These are phyloP conservation scores for Sarcophilus harrisii DNA, from an alignment of 2,797 vertebrate genomes.

Conservation along the genomic window DNA sequence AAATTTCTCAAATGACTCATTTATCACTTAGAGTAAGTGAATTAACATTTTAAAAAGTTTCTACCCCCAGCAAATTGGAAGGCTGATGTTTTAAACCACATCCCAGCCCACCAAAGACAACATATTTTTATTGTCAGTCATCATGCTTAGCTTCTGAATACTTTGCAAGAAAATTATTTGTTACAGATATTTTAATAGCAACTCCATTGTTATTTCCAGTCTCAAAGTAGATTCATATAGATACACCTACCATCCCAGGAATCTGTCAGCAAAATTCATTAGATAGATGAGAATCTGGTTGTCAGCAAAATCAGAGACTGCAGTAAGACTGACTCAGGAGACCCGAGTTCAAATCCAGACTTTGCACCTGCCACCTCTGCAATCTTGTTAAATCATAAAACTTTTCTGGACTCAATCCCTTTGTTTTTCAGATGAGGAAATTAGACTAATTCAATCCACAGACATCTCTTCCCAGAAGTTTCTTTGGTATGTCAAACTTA, in stretches of 20 bases:
- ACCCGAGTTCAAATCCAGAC: not conserved
- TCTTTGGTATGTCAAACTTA: not conserved
- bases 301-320: not conserved
- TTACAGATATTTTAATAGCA: not conserved
- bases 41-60: slow-evolving; percentile 22
- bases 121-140: not conserved
- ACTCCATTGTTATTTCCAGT: not conserved
- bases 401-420: not conserved
- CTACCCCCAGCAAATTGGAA: not conserved
- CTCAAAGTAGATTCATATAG: not conserved
- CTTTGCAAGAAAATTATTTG: slow-evolving; percentile 10
- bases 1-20: slow-evolving; percentile 17
- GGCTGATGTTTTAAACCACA: not conserved
- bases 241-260: not conserved
- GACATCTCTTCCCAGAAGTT: not conserved
- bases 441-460: not conserved
- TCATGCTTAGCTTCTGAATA: not conserved
- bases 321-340: not conserved
- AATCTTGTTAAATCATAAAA: not conserved
- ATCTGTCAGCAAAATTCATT: not conserved
- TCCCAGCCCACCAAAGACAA: not conserved
- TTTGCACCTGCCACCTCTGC: not conserved
- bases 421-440: not conserved
- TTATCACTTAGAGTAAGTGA: slow-evolving; percentile 8
- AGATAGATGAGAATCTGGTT: not conserved